These are phyloP conservation scores for Hirtodrosophila trivittata DNA, from an alignment of 2,888 invertebrate genomes.

Conservation along the genomic window DNA sequence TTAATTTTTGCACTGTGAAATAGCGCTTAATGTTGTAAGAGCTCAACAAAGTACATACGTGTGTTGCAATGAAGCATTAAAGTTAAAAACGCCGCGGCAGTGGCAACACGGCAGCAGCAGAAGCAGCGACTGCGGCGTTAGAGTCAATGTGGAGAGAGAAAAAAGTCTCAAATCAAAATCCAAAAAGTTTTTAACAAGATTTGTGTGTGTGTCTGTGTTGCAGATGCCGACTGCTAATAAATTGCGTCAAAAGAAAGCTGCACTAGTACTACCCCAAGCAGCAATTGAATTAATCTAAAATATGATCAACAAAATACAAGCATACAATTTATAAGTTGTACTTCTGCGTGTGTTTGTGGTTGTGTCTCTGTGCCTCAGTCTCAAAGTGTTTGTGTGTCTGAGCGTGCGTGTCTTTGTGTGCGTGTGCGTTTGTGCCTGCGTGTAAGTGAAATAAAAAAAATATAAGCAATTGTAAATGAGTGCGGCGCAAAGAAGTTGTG, in stretches of 20 bases:
- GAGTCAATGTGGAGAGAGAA: constrained; percentile 64
- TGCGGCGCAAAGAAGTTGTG: constrained; percentile 55
- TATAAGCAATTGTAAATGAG: constrained; percentile 64
- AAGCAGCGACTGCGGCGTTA: constrained; percentile 44
- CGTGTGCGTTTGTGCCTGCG: constrained; percentile 45
- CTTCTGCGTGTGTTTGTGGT: constrained; percentile 27
- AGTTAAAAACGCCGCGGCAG: constrained; percentile 25
- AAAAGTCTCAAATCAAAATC: constrained; percentile 51
- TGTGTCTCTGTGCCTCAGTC: constrained; percentile 7
- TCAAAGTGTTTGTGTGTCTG: constrained; percentile 26
- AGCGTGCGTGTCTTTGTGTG: constrained; percentile 25
- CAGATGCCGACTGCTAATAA: constrained; percentile 36
- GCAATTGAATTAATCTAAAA: constrained; percentile 57
- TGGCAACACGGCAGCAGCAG: constrained; percentile 26
- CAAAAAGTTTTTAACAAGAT: constrained; percentile 64
- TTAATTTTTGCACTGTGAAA: constrained; percentile 30
- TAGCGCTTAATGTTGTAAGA: constrained; percentile 14
- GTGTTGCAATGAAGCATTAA: constrained; percentile 44
- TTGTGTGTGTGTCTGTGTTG: constrained; percentile 34
- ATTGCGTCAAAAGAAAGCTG: constrained; percentile 60
- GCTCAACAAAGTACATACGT: constrained; percentile 15
- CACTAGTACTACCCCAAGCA: constrained; percentile 8
- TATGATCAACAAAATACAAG: constrained; percentile 49
- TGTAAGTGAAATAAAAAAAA: constrained; percentile 55
- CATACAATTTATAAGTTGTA: constrained; percentile 53